phyloP scores from a whole-genome alignment of 2,888 invertebrate species.

The Dusona sp. region DNA sequence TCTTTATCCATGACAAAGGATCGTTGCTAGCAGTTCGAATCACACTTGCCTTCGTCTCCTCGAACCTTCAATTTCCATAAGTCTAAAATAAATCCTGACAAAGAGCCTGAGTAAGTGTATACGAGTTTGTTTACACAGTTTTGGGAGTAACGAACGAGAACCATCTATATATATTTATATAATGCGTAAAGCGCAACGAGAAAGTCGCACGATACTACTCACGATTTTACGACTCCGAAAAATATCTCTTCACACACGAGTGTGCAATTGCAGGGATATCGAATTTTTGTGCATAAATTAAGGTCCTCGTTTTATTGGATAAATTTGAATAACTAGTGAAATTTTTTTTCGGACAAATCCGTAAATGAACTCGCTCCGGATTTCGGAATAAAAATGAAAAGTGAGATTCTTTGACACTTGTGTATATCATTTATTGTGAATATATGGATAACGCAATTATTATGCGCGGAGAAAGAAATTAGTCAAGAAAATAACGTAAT shows the following conservation, averaged over 20 bases:
- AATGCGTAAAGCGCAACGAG: background rate
- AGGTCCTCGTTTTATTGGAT: background rate
- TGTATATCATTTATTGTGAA: background rate
- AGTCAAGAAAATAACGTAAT: too few species aligned
- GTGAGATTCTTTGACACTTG: background rate
- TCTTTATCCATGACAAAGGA: conserved; percentile 26
- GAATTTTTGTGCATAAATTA: conserved; percentile 6
- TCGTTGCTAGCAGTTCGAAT: conserved; percentile 16
- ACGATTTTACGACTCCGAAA: conserved; percentile 36
- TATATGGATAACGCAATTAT: too few species aligned
- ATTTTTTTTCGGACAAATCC: background rate
- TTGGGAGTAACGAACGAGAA: conserved; percentile 70
- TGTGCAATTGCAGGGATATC: background rate
- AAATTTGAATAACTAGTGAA: conserved; percentile 2
- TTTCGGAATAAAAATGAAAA: background rate
- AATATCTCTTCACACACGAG: conserved; percentile 2
- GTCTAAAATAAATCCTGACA: conserved; percentile 64
- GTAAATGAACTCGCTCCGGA: background rate
- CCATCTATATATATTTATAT: conserved; percentile 11
- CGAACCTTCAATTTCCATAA: conserved; percentile 40
- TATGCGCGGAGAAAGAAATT: too few species aligned
- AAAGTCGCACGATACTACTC: conserved; percentile 68
- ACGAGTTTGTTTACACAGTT: conserved; percentile 58
- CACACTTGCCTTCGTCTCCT: conserved; percentile 29
- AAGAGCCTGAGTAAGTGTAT: conserved; percentile 4